Base-by-base conservation (phyloP, 30 jellyfish, hydroid and myxozoan genomes). In the Hydractinia echinata region DNA sequence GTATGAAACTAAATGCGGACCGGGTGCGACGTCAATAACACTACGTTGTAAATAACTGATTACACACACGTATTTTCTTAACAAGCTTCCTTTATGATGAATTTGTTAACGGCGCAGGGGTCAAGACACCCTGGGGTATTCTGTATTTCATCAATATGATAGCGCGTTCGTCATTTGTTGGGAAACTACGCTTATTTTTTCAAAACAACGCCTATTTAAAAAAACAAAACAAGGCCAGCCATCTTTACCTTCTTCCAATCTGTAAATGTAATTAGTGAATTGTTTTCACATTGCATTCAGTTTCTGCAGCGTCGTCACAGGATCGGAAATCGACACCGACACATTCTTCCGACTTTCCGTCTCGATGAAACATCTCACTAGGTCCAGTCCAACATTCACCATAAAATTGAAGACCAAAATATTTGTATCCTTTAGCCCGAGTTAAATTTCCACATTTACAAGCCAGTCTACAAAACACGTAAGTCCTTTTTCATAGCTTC, bases 351-450 rank as follows among this genome's bases (percentile, higher is more conserved):
- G 95, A 74, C 20, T 66, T 56, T 50, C 96, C 96, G 19, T 89
- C 85, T 89, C 82, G 81, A 58, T 71, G 5, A 5, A 30, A 76
- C 15, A 82, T 88, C 19, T 64, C 51, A 64, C 64, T 5, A 4
- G 90, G 85, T 7, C 96, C 96, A 14, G 91, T 77, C 96, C 96
- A 89, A 86, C 96, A 89, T 80, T 89, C 96, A 13, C 96, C 96
- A 82, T 83, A 89, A 67, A 89, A 89, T 69, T 89, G 96, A 71
- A 89, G 74, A 6, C 96, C 96, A 67, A 89, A 89, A 51, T 70
- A 84, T 8, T 82, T 49, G 77, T 79, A 79, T 14, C 96, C 96
- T 53, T 52, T 53, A 30, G 64, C 84, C 56, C 79, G 85, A 1
- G 93, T 54, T 66, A 89, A 77, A 49, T 84, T 89, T 14, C 91